A percentile compares a stretch with the other conserved stretches of the same genome.
Evolutionary conservation across 2,113 vertebrate species (phyloP).

Genomic region (Triplophysa dalaica): DNA sequence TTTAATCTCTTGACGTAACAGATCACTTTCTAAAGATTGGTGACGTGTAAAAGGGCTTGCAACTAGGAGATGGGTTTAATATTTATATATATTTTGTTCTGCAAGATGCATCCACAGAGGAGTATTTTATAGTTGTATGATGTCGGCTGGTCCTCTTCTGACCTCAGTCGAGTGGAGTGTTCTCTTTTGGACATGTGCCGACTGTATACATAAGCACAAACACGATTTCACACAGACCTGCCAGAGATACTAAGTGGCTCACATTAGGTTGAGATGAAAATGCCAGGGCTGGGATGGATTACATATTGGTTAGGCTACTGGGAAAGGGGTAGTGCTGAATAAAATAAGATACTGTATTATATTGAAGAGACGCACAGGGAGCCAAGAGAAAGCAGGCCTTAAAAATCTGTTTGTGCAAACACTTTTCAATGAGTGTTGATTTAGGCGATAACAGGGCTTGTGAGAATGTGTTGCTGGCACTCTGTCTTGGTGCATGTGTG

Average conservation of each 20-base stretch:
- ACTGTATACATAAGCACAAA: background rate
- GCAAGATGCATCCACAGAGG: slow-evolving; percentile 11
- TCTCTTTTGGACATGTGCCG: slow-evolving; percentile 13
- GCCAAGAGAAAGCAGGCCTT: slow-evolving; percentile 27
- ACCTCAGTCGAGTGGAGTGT: background rate
- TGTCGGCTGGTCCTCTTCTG: background rate
- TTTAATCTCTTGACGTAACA: background rate
- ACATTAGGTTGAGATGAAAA: slow-evolving; percentile 1
- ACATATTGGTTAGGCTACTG: slow-evolving; percentile 23
- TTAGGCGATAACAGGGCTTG: slow-evolving; percentile 32
- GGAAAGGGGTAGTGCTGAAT: background rate
- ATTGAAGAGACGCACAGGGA: slow-evolving; percentile 14
- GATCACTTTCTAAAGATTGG: slow-evolving; percentile 3
- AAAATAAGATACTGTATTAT: slow-evolving; percentile 15
- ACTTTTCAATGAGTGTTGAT: slow-evolving; percentile 43
- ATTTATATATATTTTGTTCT: slow-evolving; percentile 5
- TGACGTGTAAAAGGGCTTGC: background rate
- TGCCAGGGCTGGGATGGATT: slow-evolving; percentile 8
- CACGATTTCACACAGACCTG: slow-evolving; percentile 1
- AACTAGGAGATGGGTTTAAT: background rate
- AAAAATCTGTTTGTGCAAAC: slow-evolving; percentile 44
- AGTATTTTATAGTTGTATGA: slow-evolving; percentile 5
- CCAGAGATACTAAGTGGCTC: slow-evolving; percentile 24
- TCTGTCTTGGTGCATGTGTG: slow-evolving; percentile 15
- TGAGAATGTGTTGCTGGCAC: slow-evolving; percentile 30